Conservation (phyloP, 2,113 vertebrate species). For the Centrocercus urophasianus region DNA sequence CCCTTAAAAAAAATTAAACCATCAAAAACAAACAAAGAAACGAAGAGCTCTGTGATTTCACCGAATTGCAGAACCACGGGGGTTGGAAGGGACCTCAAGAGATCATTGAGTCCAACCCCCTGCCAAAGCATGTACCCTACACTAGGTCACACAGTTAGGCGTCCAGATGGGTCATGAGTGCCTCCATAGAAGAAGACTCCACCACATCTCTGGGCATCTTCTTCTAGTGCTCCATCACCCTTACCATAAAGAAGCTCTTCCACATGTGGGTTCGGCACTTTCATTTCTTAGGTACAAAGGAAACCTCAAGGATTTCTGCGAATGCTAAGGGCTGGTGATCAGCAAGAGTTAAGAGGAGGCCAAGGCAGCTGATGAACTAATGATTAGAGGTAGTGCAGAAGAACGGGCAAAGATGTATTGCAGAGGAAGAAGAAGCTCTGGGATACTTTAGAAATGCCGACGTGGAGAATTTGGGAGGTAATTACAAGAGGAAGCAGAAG, state of each 20-base stretch:
- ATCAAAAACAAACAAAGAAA: neutral
- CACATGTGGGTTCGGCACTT: too few species aligned
- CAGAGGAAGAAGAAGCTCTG: neutral
- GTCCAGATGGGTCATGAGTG: too few species aligned
- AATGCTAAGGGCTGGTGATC: neutral
- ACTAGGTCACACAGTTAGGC: too few species aligned
- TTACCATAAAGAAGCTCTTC: too few species aligned
- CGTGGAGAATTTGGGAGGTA: neutral
- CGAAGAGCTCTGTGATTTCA: rapidly evolving
- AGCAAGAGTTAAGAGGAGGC: neutral
- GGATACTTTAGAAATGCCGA: neutral
- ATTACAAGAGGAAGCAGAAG: neutral
- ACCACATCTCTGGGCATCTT: too few species aligned
- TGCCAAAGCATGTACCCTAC: too few species aligned
- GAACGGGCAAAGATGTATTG: neutral
- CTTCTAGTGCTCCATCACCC: too few species aligned
- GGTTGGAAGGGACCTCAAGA: too few species aligned
- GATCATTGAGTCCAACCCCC: too few species aligned
- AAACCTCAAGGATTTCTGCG: neutral
- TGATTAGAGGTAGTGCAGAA: rapidly evolving
- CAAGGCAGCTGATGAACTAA: neutral
- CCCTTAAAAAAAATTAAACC: too few species aligned
- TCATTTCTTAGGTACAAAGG: neutral
- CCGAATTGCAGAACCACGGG: too few species aligned
- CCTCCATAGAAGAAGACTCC: too few species aligned